Evolutionary conservation across 2,888 invertebrate species (phyloP).

Genomic region (Dusona sp.): DNA sequence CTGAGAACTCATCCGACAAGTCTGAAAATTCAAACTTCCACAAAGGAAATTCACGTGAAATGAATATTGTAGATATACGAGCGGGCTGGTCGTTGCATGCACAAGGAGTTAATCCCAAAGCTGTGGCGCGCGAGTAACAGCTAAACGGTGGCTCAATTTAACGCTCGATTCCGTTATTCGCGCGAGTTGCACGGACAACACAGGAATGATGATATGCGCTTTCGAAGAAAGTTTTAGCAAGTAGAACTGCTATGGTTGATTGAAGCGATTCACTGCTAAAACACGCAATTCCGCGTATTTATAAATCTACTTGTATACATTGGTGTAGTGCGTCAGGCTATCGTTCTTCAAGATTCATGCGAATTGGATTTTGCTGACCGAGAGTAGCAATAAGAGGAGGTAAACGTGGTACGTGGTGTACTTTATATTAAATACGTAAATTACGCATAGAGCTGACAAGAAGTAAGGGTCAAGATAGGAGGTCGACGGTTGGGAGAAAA

Average conservation of each 20-base stretch:
- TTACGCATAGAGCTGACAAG: background rate
- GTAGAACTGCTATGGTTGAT: background rate
- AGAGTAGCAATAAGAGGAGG: background rate
- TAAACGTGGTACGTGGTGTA: background rate
- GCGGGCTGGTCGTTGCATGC: background rate
- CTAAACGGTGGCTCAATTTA: slow-evolving; percentile 67
- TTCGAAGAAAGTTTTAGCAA: background rate
- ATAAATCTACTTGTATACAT: background rate
- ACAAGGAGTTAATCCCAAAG: background rate
- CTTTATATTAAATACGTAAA: background rate
- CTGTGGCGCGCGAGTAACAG: background rate
- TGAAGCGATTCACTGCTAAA: background rate
- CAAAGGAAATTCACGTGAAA: slow-evolving; percentile 5
- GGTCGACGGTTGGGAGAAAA: background rate
- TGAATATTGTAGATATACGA: background rate
- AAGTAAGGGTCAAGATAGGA: background rate
- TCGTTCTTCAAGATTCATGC: background rate
- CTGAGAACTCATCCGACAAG: slow-evolving; percentile 30
- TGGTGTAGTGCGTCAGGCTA: background rate
- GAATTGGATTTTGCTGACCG: background rate
- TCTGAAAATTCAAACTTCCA: slow-evolving; percentile 30
- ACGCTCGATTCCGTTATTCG: slow-evolving; percentile 62
- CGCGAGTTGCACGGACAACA: slow-evolving; percentile 25
- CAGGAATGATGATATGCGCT: background rate
- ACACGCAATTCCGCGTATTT: background rate